A percentile compares a stretch with the other conserved stretches of the same genome.
Conservation (phyloP, 2,888 invertebrate genomes). For the Agrotis exclamationis region DNA sequence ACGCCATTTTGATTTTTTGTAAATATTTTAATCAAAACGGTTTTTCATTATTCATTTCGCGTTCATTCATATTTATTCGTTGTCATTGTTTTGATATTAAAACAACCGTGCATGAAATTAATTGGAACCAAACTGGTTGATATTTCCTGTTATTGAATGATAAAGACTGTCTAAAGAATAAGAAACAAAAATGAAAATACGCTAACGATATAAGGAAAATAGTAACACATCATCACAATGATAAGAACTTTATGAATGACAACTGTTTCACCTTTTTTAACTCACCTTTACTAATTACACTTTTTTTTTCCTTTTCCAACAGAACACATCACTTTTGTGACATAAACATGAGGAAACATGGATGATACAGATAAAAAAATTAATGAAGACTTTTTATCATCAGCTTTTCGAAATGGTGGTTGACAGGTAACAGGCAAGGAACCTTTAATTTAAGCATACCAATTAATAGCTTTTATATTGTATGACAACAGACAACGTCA, state of each 20-base stretch:
- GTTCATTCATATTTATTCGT: slow-evolving; percentile 27
- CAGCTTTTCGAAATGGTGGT: slow-evolving; percentile 19
- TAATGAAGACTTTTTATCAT: slow-evolving; percentile 21
- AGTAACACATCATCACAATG: not conserved
- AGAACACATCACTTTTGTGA: slow-evolving; percentile 5
- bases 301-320: not conserved
- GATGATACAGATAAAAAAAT: slow-evolving; percentile 8
- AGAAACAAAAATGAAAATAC: not conserved
- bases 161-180: not conserved
- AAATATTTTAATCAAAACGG: slow-evolving; percentile 18
- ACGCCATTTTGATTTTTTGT: slow-evolving; percentile 57
- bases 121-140: not conserved
- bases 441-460: slow-evolving; percentile 33
- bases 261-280: not conserved
- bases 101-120: not conserved
- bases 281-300: slow-evolving; percentile 1
- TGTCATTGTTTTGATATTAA: slow-evolving; percentile 29
- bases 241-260: no score
- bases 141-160: not conserved
- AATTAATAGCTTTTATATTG: slow-evolving; percentile 49
- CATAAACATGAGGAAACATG: slow-evolving; percentile 21
- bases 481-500: slow-evolving; percentile 50
- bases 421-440: slow-evolving; percentile 38
- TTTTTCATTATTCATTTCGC: slow-evolving; percentile 23
- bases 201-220: not conserved